phyloP scores from a whole-genome alignment of 2,797 vertebrate genomes.

The Protosalanx chinensis region DNA sequence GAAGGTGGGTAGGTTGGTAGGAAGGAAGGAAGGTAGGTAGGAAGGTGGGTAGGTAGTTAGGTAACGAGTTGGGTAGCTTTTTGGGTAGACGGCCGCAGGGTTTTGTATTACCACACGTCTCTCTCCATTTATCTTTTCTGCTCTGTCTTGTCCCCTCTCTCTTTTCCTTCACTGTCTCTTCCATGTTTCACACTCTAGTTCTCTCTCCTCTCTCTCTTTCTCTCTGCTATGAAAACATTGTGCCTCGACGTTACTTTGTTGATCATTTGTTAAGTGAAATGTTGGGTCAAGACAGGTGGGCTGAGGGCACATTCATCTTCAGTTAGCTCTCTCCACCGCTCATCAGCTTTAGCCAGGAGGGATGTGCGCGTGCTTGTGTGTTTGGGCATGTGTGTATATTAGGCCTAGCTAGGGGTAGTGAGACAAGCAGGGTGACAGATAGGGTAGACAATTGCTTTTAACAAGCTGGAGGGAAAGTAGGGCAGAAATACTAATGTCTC shows the following conservation, averaged over 20 bases:
- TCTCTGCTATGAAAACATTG: constrained; percentile 27
- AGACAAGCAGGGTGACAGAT: constrained; percentile 69
- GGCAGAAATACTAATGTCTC: constrained; percentile 71
- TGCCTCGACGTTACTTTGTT: constrained; percentile 47
- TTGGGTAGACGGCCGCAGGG: too few relatives aligned
- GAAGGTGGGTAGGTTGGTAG: too few relatives aligned
- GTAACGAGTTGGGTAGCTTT: too few relatives aligned
- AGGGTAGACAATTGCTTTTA: constrained; percentile 76
- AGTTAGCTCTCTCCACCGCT: constrained; percentile 40
- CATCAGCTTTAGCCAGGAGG: constrained; percentile 20
- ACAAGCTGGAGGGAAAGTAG: constrained; percentile 72
- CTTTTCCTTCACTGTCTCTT: too few relatives aligned
- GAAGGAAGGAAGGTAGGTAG: too few relatives aligned
- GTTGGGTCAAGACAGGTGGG: constrained; percentile 40
- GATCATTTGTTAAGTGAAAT: constrained; percentile 51
- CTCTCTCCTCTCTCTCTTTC: constrained; percentile 15
- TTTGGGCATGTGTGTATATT: not conserved
- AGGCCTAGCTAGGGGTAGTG: constrained; percentile 46
- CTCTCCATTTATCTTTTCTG: too few relatives aligned
- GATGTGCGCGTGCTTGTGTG: not conserved
- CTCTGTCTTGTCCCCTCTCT: too few relatives aligned
- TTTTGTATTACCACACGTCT: too few relatives aligned
- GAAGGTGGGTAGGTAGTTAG: too few relatives aligned
- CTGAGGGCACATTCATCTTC: constrained; percentile 48
- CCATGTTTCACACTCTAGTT: not conserved